Evolutionary conservation across 1,140 invertebrate species (phyloP).

Genomic region (Hylaeus volcanicus): DNA sequence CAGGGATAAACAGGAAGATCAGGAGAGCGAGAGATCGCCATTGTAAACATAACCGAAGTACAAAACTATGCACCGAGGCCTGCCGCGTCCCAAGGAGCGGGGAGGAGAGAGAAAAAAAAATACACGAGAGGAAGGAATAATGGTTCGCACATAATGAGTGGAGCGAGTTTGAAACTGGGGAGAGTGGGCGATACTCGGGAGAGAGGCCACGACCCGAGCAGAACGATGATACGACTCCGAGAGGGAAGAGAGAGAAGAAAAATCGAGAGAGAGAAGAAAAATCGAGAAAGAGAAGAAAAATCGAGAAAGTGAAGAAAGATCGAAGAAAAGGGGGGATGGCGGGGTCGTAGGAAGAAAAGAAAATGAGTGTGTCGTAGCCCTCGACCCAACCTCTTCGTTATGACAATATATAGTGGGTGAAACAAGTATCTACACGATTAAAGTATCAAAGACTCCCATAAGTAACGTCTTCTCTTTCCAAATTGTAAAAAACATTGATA

Average conservation of each 20-base stretch:
- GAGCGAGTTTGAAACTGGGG: slow-evolving; percentile 5
- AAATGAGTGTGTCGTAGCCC: slow-evolving; percentile 45
- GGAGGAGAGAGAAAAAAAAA: neutral
- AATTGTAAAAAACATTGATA: no score
- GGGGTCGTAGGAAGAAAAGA: neutral
- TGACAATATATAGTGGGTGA: slow-evolving; percentile 66
- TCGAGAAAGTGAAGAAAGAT: neutral
- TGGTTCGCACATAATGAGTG: slow-evolving; percentile 41
- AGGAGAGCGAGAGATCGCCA: slow-evolving; percentile 5
- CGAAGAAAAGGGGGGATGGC: neutral
- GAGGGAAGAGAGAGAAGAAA: neutral
- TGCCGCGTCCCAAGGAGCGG: neutral
- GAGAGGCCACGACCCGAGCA: neutral
- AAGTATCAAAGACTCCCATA: no score
- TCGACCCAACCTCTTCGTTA: slow-evolving; percentile 60
- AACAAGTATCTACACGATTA: no score
- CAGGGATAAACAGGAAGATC: slow-evolving; percentile 7
- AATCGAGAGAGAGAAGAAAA: neutral
- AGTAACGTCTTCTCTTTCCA: no score
- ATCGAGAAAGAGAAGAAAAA: neutral
- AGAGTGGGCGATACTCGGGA: neutral
- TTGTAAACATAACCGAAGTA: slow-evolving; percentile 34
- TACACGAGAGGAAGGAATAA: slow-evolving; percentile 13
- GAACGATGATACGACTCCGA: neutral
- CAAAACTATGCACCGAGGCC: slow-evolving; percentile 19